Evolutionary conservation across 2,797 vertebrate genomes (phyloP).

Genomic region (Arremon brunneinucha): DNA sequence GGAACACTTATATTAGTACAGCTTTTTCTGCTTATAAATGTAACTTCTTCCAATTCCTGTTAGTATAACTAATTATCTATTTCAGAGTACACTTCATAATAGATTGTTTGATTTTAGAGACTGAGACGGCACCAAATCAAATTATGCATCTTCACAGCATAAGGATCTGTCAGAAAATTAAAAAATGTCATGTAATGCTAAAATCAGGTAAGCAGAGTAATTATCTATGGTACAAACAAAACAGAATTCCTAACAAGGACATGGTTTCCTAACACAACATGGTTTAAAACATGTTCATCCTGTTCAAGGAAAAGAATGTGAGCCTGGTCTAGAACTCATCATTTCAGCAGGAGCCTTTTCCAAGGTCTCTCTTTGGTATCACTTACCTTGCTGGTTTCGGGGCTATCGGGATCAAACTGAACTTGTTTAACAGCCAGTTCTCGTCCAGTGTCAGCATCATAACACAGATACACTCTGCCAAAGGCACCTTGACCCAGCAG

Average conservation of each 20-base stretch:
- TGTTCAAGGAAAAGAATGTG: neutral
- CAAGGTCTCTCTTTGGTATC: neutral
- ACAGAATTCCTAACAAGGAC: neutral
- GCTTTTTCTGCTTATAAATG: neutral
- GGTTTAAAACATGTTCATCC: neutral
- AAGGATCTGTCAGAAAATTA: neutral
- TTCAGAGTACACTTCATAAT: neutral
- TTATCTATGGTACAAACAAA: neutral
- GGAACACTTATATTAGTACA: neutral
- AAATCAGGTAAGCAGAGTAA: neutral
- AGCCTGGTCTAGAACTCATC: neutral
- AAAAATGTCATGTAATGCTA: neutral
- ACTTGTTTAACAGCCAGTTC: conserved; percentile 98
- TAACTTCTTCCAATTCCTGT: neutral
- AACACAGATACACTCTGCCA: conserved; percentile 94
- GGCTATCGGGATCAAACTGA: conserved; percentile 96
- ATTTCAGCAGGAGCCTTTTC: neutral
- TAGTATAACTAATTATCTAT: neutral
- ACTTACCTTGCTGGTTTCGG: conserved; percentile 95
- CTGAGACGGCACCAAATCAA: neutral
- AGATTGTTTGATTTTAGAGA: neutral
- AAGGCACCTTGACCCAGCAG: conserved; percentile 96
- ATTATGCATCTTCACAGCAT: neutral
- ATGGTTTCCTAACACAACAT: neutral
- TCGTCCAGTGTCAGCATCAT: conserved; percentile 93